Conservation (phyloP, 2,888 invertebrate genomes). For the Chrysotoxum bicinctum region DNA sequence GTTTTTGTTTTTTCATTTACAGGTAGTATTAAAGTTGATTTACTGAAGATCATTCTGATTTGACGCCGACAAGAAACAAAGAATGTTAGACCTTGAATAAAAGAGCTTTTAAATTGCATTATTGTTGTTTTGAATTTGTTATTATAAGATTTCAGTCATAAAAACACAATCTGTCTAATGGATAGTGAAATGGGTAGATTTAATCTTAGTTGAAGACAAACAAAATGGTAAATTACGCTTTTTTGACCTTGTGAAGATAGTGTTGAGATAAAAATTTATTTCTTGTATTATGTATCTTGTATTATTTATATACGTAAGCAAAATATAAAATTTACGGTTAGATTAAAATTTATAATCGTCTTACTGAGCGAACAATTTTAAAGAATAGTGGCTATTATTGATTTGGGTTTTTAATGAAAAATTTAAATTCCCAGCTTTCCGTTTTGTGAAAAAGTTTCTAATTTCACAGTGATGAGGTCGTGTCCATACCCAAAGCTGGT, state of each 20-base stretch:
- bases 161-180: neutral
- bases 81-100: slow-evolving; percentile 3
- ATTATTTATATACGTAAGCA: too few species aligned
- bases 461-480: too few species aligned
- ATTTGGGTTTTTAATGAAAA: too few species aligned
- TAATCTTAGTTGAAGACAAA: neutral
- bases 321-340: too few species aligned
- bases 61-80: neutral
- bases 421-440: too few species aligned
- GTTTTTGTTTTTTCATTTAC: neutral
- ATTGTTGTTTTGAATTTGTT: neutral
- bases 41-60: slow-evolving; percentile 10
- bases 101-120: neutral
- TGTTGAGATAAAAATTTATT: neutral
- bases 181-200: neutral
- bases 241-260: neutral
- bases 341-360: too few species aligned
- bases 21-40: slow-evolving; percentile 5
- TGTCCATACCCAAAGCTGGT: too few species aligned
- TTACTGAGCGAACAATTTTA: too few species aligned
- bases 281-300: too few species aligned
- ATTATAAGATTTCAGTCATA: neutral
- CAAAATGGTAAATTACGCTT: neutral
- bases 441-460: too few species aligned
- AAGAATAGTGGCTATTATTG: too few species aligned